Conservation (phyloP, 2,113 vertebrate species). For the Pelmatolapia mariae region DNA sequence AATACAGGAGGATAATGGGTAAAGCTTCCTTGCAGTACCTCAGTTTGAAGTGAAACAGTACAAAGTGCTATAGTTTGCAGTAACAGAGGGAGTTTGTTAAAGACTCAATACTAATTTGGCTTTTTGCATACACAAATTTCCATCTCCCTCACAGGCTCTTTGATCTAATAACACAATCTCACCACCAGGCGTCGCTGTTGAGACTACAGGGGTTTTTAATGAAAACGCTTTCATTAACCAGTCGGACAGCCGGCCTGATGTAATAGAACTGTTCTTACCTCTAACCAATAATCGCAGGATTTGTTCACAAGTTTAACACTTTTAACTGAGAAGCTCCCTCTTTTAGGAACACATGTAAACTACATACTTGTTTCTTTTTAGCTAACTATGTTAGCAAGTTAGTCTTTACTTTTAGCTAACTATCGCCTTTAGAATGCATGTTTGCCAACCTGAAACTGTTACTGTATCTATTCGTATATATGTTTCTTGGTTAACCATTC, state of each 20-base stretch:
- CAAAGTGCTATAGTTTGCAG: background rate
- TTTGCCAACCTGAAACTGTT: background rate
- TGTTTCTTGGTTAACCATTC: background rate
- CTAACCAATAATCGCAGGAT: background rate
- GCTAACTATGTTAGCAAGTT: background rate
- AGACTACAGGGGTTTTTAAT: background rate
- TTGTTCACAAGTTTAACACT: background rate
- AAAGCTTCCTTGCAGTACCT: background rate
- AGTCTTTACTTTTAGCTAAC: background rate
- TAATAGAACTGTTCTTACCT: background rate
- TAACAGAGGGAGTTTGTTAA: background rate
- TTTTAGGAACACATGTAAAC: background rate
- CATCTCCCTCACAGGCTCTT: background rate
- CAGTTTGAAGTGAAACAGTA: background rate
- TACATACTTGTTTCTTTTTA: background rate
- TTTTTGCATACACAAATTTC: background rate
- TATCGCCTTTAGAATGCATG: background rate
- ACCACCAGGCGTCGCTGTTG: background rate
- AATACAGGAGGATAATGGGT: background rate
- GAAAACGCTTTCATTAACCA: background rate
- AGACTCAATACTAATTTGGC: background rate
- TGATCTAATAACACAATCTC: background rate
- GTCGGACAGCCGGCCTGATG: background rate
- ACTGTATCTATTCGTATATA: background rate
- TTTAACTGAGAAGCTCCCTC: background rate